Evolutionary conservation across 2,888 invertebrate genomes (phyloP).

Genomic region (Stramonita haemastoma): DNA sequence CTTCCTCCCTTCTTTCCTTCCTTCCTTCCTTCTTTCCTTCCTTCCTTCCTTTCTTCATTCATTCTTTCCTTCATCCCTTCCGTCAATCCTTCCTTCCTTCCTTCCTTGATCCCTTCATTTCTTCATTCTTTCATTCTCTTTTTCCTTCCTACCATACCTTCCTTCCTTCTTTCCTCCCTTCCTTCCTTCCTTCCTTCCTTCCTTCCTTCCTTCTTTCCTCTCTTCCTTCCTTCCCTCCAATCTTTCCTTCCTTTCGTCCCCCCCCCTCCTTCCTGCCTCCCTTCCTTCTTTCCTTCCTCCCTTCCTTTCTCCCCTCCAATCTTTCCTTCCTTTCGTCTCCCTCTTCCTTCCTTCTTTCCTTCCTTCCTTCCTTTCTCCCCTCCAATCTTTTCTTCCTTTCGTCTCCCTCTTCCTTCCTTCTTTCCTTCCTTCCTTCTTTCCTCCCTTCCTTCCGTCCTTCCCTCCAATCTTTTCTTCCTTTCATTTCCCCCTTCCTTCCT

Average conservation of each 20-base stretch:
- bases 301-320: background rate
- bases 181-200: background rate
- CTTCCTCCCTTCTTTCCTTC: background rate
- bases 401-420: background rate
- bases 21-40: background rate
- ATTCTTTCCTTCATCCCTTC: background rate
- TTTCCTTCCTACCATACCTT: background rate
- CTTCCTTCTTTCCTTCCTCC: background rate
- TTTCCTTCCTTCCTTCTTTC: background rate
- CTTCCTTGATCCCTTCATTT: background rate
- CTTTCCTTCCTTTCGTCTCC: background rate
- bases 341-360: background rate
- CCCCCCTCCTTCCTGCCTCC: background rate
- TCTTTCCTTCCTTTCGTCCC: background rate
- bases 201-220: background rate
- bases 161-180: background rate
- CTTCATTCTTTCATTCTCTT: background rate
- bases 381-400: background rate
- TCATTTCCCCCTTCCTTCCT: background rate
- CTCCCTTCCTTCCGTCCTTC: constrained; percentile 2
- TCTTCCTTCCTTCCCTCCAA: background rate
- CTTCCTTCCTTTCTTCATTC: background rate
- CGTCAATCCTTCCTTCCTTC: background rate
- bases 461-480: background rate
- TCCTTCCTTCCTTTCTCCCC: background rate